Evolutionary conservation across 2,797 vertebrate species (phyloP).

Genomic region (Myotis planiceps): DNA sequence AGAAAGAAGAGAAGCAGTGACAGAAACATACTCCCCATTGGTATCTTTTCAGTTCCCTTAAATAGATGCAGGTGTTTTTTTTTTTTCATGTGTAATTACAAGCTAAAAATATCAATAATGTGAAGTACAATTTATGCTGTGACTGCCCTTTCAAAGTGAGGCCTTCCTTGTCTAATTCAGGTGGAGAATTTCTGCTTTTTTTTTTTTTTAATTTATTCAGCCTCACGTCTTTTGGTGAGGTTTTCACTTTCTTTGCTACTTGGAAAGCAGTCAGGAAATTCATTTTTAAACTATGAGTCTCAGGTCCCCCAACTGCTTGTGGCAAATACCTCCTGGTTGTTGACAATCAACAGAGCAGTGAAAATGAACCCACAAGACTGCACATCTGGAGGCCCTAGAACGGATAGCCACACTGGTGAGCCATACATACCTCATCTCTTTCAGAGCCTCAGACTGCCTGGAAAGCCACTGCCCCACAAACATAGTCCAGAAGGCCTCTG

Average conservation of each 20-base stretch:
- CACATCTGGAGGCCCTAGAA: not conserved
- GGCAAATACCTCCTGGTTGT: conserved; percentile 35
- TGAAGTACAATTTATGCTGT: conserved; percentile 73
- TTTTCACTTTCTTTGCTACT: conserved; percentile 67
- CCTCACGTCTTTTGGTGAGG: conserved; percentile 25
- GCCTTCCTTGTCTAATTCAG: conserved; percentile 60
- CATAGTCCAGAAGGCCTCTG: not conserved
- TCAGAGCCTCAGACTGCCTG: not conserved
- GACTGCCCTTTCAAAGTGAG: conserved; percentile 71
- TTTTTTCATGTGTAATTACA: conserved; percentile 68
- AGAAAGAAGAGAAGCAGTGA: conserved; percentile 72
- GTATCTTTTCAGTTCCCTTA: conserved; percentile 83
- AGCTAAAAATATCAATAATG: conserved; percentile 76
- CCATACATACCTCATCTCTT: not conserved
- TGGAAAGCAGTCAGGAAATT: conserved; percentile 64
- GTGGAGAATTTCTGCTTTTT: conserved; percentile 57
- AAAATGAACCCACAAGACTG: not conserved
- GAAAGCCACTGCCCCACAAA: not conserved
- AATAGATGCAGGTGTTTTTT: conserved; percentile 75
- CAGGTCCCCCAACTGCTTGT: conserved; percentile 14
- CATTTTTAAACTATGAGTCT: conserved; percentile 50
- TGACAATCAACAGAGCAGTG: conserved; percentile 3
- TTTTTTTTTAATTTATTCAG: conserved; percentile 42
- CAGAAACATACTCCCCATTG: conserved; percentile 74
- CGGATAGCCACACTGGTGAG: not conserved